These are phyloP conservation scores for Manis javanica DNA, from an alignment of 2,797 vertebrate genomes.

Conservation along the genomic window DNA sequence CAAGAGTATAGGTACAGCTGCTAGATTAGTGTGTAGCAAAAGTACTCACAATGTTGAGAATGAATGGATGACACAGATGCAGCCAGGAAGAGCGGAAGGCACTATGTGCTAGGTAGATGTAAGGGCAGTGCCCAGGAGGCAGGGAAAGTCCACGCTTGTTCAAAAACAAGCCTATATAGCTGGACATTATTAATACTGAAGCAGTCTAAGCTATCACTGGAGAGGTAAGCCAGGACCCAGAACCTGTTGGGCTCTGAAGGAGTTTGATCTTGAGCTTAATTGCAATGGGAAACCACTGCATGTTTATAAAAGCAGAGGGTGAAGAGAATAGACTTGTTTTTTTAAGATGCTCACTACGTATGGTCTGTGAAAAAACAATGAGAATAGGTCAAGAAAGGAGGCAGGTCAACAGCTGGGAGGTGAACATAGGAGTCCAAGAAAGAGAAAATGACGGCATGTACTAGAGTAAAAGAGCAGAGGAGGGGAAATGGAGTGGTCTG, in stretches of 20 bases:
- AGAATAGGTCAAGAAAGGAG: background rate
- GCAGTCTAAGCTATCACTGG: background rate
- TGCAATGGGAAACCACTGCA: background rate
- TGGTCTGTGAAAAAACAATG: conserved; percentile 12
- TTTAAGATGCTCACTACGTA: background rate
- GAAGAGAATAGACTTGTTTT: background rate
- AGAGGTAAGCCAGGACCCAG: background rate
- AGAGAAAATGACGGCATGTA: background rate
- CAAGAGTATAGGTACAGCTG: background rate
- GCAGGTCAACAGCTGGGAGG: background rate
- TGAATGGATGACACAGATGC: background rate
- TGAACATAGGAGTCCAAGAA: background rate
- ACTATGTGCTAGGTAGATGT: background rate
- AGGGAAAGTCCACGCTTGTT: background rate
- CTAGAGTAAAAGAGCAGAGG: background rate
- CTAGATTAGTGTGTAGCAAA: conserved; percentile 25
- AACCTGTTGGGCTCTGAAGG: background rate
- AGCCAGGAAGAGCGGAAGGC: background rate
- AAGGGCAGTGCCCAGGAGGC: background rate
- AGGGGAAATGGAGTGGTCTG: background rate
- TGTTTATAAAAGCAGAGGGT: background rate
- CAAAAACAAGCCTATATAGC: background rate
- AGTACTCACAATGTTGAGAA: conserved; percentile 35
- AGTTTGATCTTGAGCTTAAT: background rate
- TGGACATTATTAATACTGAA: background rate